Evolutionary conservation across 2,113 vertebrate genomes (phyloP).

Genomic region (Ailuropoda melanoleuca): DNA sequence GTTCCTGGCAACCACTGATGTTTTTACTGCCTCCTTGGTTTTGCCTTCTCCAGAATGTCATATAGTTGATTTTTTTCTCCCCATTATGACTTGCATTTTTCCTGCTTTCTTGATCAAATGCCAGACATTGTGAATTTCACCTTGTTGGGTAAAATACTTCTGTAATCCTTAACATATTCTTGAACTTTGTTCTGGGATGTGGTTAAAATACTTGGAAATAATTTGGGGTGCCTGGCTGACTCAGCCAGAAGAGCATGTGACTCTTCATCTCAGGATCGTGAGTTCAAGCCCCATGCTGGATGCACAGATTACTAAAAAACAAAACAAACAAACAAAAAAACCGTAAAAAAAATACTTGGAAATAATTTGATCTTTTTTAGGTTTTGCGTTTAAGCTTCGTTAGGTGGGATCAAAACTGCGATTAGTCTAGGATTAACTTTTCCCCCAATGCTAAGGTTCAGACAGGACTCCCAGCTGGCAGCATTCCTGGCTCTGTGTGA

Average conservation of each 20-base stretch:
- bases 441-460: neutral
- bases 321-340: neutral
- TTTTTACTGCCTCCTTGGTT: neutral
- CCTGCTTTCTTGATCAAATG: constrained; percentile 36
- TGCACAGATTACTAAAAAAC: neutral
- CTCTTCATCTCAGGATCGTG: neutral
- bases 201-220: constrained; percentile 3
- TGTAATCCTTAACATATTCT: neutral
- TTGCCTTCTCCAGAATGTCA: neutral
- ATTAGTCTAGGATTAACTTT: neutral
- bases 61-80: neutral
- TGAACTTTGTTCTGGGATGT: constrained; percentile 1
- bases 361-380: neutral
- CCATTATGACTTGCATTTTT: constrained; percentile 26
- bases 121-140: neutral
- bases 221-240: neutral
- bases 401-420: neutral
- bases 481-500: neutral
- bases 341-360: neutral
- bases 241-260: neutral
- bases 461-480: neutral
- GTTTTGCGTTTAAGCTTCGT: neutral
- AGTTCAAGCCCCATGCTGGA: neutral
- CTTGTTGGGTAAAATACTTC: neutral
- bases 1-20: neutral